Evolutionary conservation across 1,140 invertebrate genomes (phyloP), one percentile per base, ranked within the genome.

Genomic region (Arion vulgaris): DNA sequence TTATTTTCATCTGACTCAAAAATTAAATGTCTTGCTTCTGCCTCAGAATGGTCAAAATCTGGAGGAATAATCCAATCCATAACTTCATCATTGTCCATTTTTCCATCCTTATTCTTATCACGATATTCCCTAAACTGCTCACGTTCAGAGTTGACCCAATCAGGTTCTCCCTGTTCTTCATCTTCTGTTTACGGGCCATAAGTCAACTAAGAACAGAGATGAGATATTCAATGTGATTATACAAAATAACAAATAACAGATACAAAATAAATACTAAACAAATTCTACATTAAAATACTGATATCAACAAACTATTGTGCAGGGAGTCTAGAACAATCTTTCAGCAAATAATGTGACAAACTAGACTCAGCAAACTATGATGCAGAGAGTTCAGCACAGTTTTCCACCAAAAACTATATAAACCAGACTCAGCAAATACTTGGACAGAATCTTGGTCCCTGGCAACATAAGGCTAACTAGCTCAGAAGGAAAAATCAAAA

Each of bases 11-110:
- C 98, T 9, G 98, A 96, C 92, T 99, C 97, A 91, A 96, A 97
- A 86, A 99, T 95, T 45, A 99, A 94, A 94, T 99, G 98, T 81
- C 96, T 95, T 0, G 98, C 95, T 93, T 99, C 98, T 0, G 97
- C 98, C 87, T 97, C 96, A 7, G 98, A 96, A 92, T 99, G 98
- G 93, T 99, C 98, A 92, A 98, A 99, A 92, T 99, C 97, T 23
- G 95, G 94, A 0, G 98, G 98, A 80, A 98, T 95, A 84, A 99
- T 98, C 98, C 98, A 99, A 62, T 96, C 95, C 90, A 91, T 90
- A 86, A 96, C 95, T 93, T 99, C 98, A 71, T 95, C 94, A 83
- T 94, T 93, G 89, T 99, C 95, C 94, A 99, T 95, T 87, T 94
- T 96, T 13, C 98, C 98, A 94, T 99, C 97, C 38, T 94, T 94